These are phyloP conservation scores for Didymodactylos carnosus DNA, from an alignment of 2,888 invertebrate species.

Conservation along the genomic window DNA sequence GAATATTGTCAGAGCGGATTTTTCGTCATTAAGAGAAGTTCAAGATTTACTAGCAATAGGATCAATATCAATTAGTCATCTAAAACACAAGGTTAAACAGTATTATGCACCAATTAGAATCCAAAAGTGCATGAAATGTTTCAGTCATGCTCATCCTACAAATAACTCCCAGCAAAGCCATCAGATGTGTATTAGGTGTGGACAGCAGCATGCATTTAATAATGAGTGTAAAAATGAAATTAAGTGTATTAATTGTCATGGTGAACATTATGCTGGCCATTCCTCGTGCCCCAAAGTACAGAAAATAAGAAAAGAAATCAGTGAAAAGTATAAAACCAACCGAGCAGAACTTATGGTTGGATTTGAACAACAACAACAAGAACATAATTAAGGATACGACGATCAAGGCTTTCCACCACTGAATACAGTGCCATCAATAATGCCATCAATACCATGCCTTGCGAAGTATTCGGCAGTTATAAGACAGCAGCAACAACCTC, in stretches of 20 bases:
- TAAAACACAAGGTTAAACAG: background rate
- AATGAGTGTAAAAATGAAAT: background rate
- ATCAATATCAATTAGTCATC: background rate
- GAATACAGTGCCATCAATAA: no score
- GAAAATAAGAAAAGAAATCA: background rate
- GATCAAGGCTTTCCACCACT: background rate
- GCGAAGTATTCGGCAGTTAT: background rate
- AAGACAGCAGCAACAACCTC: background rate
- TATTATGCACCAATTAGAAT: background rate
- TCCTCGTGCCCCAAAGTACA: background rate
- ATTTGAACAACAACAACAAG: background rate
- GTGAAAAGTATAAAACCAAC: background rate
- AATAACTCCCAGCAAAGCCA: background rate
- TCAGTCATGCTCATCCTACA: background rate
- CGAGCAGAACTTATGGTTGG: background rate
- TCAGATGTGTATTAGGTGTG: background rate
- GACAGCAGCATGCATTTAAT: background rate
- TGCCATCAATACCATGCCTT: no score
- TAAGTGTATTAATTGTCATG: background rate
- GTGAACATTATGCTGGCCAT: background rate
- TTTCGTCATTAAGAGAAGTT: background rate
- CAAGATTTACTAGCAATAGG: background rate
- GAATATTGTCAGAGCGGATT: background rate
- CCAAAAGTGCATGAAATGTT: background rate
- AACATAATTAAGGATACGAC: background rate